Conservation (phyloP, 1,140 invertebrate species). For the Schlechtendalia chinensis region DNA sequence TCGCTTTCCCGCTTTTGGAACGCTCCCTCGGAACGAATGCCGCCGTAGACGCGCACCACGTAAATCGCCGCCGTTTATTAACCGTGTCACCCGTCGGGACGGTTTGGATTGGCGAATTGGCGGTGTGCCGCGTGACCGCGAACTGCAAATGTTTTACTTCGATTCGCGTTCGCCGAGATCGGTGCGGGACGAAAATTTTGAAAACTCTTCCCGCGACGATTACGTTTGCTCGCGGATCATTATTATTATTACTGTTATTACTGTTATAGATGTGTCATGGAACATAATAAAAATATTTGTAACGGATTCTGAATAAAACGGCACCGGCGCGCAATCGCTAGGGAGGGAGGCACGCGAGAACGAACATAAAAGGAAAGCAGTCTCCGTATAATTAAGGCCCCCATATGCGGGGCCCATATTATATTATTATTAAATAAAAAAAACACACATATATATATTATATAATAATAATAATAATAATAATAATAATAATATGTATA, state of each 20-base stretch:
- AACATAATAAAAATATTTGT: neutral
- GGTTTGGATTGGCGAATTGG: too few relatives aligned
- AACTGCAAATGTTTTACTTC: too few relatives aligned
- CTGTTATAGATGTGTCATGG: neutral
- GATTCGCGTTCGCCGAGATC: too few relatives aligned
- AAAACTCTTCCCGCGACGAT: too few relatives aligned
- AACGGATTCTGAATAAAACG: neutral
- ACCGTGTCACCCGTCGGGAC: too few relatives aligned
- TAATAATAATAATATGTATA: neutral
- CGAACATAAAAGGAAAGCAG: slow-evolving; percentile 28
- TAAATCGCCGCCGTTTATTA: too few relatives aligned
- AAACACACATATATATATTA: neutral
- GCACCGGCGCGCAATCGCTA: neutral
- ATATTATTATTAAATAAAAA: slow-evolving; percentile 44
- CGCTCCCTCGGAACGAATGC: too few relatives aligned
- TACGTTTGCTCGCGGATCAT: too few relatives aligned
- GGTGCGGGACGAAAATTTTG: too few relatives aligned
- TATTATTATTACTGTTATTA: neutral
- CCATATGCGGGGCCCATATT: slow-evolving; percentile 48
- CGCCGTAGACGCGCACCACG: too few relatives aligned
- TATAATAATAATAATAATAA: neutral
- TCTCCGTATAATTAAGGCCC: slow-evolving; percentile 44
- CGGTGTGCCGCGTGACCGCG: too few relatives aligned
- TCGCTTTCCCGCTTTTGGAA: too few relatives aligned
- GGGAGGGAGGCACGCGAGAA: slow-evolving; percentile 10